Evolutionary conservation across 2,888 invertebrate species (phyloP).

Genomic region (Deilephila elpenor): DNA sequence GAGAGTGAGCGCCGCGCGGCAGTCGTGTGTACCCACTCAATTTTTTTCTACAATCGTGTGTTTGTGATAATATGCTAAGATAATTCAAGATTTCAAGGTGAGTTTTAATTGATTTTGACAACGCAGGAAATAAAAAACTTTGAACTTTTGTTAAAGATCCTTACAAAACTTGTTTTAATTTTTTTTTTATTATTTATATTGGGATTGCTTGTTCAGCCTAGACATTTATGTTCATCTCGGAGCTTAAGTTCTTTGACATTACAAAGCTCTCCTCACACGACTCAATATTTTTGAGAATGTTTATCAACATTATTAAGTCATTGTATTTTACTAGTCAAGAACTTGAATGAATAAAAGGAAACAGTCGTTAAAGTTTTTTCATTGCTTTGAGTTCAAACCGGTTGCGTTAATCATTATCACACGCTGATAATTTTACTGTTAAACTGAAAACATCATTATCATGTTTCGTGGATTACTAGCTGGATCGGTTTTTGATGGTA

Average conservation of each 20-base stretch:
- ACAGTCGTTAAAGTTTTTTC: background rate
- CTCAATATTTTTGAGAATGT: no score
- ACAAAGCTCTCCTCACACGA: no score
- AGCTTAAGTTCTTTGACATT: no score
- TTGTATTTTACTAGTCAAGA: background rate
- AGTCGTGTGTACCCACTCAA: background rate
- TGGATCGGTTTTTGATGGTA: background rate
- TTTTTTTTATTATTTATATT: background rate
- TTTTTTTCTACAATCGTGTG: background rate
- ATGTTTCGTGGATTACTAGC: background rate
- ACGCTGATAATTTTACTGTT: background rate
- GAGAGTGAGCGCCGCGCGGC: background rate
- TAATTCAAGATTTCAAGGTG: constrained; percentile 16
- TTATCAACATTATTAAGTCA: no score
- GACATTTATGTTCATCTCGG: no score
- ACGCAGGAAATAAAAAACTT: background rate
- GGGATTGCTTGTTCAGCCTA: background rate
- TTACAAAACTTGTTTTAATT: background rate
- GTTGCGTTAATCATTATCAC: background rate
- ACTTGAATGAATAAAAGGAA: background rate
- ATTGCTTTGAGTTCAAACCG: constrained; percentile 2
- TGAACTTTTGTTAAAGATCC: background rate
- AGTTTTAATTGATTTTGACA: background rate
- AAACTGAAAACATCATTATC: background rate
- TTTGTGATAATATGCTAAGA: constrained; percentile 21